Percentiles rank a stretch among this genome's conserved stretches.
These are phyloP conservation scores for Sciurus niger DNA, from an alignment of 2,113 vertebrate genomes.

Conservation along the genomic window DNA sequence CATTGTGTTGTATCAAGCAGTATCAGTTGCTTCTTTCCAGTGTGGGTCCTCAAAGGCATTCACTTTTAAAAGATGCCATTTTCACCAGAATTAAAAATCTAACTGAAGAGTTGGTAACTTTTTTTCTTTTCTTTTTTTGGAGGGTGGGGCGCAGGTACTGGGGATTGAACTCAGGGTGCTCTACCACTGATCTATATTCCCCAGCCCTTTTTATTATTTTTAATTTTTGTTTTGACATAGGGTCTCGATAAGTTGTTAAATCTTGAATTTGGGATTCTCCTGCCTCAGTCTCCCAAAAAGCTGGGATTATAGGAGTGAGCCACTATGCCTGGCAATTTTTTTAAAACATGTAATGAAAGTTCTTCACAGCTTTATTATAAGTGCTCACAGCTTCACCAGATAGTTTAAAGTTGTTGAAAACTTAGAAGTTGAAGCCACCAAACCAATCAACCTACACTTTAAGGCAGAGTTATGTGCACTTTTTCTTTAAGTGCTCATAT, in stretches of 20 bases:
- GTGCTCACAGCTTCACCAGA: conserved; percentile 1
- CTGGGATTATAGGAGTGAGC: no score
- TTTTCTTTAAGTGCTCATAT: conserved; percentile 49
- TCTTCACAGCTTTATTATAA: conserved; percentile 38
- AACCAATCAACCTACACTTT: not conserved
- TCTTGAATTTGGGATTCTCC: not conserved
- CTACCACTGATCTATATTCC: no score
- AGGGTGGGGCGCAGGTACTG: no score
- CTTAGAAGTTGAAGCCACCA: conserved; percentile 15
- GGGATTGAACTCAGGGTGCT: no score
- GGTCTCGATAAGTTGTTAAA: no score
- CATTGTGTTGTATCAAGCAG: no score
- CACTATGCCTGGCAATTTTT: not conserved
- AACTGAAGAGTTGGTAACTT: conserved; percentile 31
- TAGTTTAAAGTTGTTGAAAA: conserved; percentile 39
- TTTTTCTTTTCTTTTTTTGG: not conserved
- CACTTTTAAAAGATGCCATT: conserved; percentile 45
- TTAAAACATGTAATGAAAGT: not conserved
- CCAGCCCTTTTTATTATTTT: no score
- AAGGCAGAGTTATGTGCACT: not conserved
- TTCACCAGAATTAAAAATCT: conserved; percentile 61
- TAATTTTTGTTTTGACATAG: no score
- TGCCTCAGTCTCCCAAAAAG: not conserved
- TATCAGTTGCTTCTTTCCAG: not conserved
- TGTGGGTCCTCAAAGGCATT: conserved; percentile 1